Base-by-base conservation (phyloP, 2,113 vertebrate genomes). In the Sinocyclocheilus maitianheensis region DNA sequence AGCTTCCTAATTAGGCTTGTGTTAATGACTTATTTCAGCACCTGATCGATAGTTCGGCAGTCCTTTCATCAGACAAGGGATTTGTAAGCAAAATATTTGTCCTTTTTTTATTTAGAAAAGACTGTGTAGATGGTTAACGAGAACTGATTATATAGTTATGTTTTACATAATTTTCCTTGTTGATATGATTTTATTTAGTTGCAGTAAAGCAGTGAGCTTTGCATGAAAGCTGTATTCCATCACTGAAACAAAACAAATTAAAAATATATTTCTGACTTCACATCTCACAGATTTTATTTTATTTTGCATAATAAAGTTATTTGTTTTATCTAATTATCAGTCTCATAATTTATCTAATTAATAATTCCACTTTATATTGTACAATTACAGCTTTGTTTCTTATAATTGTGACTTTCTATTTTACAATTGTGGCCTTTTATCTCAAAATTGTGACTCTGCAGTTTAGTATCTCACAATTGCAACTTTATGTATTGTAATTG, bases 1-100 rank as follows among this genome's bases (percentile, higher is more conserved):
- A 72, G 46, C 18, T 71, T 30, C 63, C 26, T 72, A 30, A 72
- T 83, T 83, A 72, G 55, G 30, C 48, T 71, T 16, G 48, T 58
- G 81, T 14, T 58, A 16, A 72, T 72, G 12, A 72, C 8, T 55
- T 8, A 24, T 55, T 18, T 2, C 18, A 83, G 22, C 12, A 58
- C 6, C 4, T 58, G 5, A 83, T 72, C 7, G 1, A 48, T 67
- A 69, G 43, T 51, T 48, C 16, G 14, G 62, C 40, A 51, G 60
- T 51, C 5, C 13, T 58, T 78, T 81, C 16, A 24, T 67, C 79
- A 67, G 46, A 48, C 10, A 48, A 65, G 20, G 4, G 5, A 14
- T 30, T 26, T 30, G 14, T 18, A 51, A 53, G 11, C 30, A 7
- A 51, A 24, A 77, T 48, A 48, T 51, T 46, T 53, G 9, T 16